Conservation (phyloP, 2,888 invertebrate species). For the Phasia obesa region DNA sequence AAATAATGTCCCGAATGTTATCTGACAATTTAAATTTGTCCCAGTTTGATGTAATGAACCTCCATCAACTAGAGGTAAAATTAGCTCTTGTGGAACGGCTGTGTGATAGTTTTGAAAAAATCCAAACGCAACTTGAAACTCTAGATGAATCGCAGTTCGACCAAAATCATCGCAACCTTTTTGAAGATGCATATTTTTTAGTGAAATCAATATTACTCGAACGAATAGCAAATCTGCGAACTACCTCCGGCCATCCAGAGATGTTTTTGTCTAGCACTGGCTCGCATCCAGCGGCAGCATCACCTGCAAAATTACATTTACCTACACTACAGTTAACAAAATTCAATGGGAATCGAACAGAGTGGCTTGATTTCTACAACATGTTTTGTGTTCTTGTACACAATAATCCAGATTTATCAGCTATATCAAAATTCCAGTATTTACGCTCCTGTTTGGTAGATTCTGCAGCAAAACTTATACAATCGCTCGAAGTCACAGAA, state of each 20-base stretch:
- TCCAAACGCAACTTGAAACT: slow-evolving; percentile 6
- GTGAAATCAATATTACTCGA: slow-evolving; percentile 25
- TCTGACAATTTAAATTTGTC: neutral
- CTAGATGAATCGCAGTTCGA: slow-evolving; percentile 27
- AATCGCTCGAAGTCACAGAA: slow-evolving; percentile 31
- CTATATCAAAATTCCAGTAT: slow-evolving; percentile 16
- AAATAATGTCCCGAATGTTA: slow-evolving; percentile 3
- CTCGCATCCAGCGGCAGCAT: neutral
- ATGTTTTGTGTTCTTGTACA: slow-evolving; percentile 39
- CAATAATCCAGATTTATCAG: slow-evolving; percentile 14
- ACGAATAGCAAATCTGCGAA: neutral
- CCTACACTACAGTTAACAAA: slow-evolving; percentile 28
- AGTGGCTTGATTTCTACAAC: slow-evolving; percentile 39
- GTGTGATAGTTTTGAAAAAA: slow-evolving; percentile 17
- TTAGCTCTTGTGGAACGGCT: neutral
- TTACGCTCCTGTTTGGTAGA: slow-evolving; percentile 17
- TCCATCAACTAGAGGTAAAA: slow-evolving; percentile 38
- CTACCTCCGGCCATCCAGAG: neutral
- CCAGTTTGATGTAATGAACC: slow-evolving; percentile 8
- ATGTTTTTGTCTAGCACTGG: slow-evolving; percentile 1
- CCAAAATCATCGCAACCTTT: neutral
- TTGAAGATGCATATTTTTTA: slow-evolving; percentile 21
- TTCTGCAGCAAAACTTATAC: neutral
- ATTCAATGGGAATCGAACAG: slow-evolving; percentile 16
- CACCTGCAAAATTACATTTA: neutral